phyloP scores from a whole-genome alignment of 2,113 vertebrate genomes.

The Aldabrachelys gigantea region DNA sequence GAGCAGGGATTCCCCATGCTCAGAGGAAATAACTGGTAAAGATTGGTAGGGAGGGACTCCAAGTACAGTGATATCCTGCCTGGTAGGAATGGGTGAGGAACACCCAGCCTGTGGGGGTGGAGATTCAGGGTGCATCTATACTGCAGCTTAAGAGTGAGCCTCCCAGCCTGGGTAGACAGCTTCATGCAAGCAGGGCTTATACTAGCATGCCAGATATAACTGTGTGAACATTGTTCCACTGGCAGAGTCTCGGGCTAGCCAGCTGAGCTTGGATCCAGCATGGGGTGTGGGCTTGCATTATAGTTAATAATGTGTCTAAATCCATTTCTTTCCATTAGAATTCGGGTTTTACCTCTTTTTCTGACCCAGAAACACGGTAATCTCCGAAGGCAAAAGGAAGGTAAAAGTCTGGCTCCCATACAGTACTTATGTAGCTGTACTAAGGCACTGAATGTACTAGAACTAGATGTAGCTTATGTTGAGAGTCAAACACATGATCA shows the following conservation, averaged over 20 bases:
- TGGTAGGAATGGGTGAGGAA: background rate
- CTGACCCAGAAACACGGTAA: background rate
- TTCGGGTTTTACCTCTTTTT: background rate
- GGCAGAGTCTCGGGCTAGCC: background rate
- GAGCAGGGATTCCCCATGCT: background rate
- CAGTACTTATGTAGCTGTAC: background rate
- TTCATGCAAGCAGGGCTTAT: too few relatives aligned
- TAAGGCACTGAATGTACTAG: background rate
- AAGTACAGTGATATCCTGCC: too few relatives aligned
- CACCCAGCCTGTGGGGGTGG: too few relatives aligned
- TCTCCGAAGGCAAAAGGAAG: background rate
- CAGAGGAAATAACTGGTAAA: background rate
- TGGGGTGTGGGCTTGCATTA: background rate
- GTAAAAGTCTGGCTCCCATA: background rate
- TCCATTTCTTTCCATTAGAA: background rate
- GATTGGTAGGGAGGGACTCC: background rate
- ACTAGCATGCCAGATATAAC: background rate
- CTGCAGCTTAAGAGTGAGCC: background rate
- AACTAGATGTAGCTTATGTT: background rate
- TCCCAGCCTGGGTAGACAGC: too few relatives aligned
- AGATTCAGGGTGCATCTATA: background rate
- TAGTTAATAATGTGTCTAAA: rapidly evolving
- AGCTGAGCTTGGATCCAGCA: background rate
- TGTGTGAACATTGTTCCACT: background rate
- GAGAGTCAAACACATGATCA: background rate